phyloP scores from a whole-genome alignment of 2,797 vertebrate species.

The Picus viridis region DNA sequence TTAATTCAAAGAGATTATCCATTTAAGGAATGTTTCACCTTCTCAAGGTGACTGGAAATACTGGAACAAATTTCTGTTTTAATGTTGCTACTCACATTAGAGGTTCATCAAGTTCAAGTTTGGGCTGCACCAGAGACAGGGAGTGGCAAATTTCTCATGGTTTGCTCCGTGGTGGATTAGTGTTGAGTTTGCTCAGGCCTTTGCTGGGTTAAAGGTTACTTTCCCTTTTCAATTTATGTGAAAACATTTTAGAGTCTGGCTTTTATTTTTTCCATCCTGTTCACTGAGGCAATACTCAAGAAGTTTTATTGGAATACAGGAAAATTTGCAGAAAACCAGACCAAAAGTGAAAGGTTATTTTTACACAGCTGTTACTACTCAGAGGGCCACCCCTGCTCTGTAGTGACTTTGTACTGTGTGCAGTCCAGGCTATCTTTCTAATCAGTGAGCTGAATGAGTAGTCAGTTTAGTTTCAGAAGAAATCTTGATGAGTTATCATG shows the following conservation, averaged over 20 bases:
- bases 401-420: background rate
- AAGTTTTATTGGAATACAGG: background rate
- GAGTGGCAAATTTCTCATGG: rapidly evolving
- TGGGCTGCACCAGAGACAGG: background rate
- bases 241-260: background rate
- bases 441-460: background rate
- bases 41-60: slow-evolving; percentile 17
- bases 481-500: background rate
- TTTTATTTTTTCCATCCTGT: background rate
- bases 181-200: background rate
- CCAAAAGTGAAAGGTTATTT: background rate
- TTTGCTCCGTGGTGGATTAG: background rate
- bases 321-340: background rate
- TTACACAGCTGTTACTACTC: background rate
- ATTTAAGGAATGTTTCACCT: background rate
- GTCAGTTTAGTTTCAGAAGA: background rate
- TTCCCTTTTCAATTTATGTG: background rate
- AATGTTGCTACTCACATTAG: background rate
- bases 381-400: background rate
- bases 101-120: background rate
- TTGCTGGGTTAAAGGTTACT: background rate
- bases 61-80: slow-evolving; percentile 27
- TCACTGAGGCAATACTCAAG: background rate
- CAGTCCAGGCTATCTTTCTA: background rate
- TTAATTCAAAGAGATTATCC: slow-evolving; percentile 32